These are phyloP conservation scores for Sphenodon punctatus DNA, from an alignment of 2,797 vertebrate genomes.

Conservation along the genomic window DNA sequence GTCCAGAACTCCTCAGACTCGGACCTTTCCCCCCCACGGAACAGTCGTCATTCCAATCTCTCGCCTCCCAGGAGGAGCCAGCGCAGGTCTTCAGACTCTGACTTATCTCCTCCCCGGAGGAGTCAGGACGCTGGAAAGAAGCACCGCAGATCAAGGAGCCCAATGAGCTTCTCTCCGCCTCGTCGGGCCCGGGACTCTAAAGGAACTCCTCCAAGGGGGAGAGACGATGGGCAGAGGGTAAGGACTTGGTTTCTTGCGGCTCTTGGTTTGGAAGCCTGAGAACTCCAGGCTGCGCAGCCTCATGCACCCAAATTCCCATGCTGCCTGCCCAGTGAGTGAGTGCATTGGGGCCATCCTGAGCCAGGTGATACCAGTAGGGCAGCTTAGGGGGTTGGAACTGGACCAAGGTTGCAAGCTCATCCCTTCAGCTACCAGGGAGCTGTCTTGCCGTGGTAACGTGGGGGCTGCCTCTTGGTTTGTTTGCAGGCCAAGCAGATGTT, in stretches of 20 bases:
- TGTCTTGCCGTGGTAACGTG: not conserved
- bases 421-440: fast-evolving
- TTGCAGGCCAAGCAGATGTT: conserved; percentile 79
- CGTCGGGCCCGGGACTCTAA: fast-evolving
- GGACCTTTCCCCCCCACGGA: conserved; percentile 59
- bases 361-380: too few relatives aligned
- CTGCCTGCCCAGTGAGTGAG: fast-evolving
- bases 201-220: not conserved
- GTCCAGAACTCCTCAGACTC: conserved; percentile 2
- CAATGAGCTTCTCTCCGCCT: fast-evolving
- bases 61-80: conserved; percentile 71
- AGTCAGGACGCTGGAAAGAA: conserved; percentile 58
- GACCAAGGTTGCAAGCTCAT: fast-evolving
- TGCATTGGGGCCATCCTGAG: too few relatives aligned
- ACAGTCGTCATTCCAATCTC: conserved; percentile 68
- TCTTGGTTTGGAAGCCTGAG: fast-evolving
- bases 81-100: conserved; percentile 62
- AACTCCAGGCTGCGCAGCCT: fast-evolving
- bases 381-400: not conserved
- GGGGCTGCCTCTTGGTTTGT: not conserved
- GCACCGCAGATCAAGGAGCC: not conserved
- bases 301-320: fast-evolving
- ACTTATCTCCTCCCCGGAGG: conserved; percentile 79
- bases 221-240: conserved; percentile 25
- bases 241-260: fast-evolving